Evolutionary conservation across 2,797 vertebrate genomes (phyloP).

Genomic region (Rhynchotus rufescens): DNA sequence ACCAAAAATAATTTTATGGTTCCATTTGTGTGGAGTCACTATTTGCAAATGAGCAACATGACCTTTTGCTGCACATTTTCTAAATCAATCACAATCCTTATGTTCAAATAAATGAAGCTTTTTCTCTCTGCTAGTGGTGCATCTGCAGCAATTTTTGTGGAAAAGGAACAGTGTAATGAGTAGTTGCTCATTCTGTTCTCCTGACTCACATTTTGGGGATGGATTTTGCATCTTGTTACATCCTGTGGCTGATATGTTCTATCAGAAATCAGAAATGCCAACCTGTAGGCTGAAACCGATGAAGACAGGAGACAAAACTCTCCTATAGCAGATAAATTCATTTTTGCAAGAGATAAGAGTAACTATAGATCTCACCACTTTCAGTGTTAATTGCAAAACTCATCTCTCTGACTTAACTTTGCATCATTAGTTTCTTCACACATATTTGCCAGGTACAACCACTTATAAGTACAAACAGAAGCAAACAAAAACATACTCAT

Average conservation of each 20-base stretch:
- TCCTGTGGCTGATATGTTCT: slow-evolving; percentile 9
- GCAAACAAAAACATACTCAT: slow-evolving; percentile 19
- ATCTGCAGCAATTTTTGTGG: neutral
- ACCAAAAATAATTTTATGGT: neutral
- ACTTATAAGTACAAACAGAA: slow-evolving; percentile 36
- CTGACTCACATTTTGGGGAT: neutral
- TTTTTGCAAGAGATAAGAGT: slow-evolving; percentile 56
- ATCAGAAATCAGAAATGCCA: slow-evolving; percentile 37
- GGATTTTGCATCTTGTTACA: neutral
- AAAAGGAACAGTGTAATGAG: neutral
- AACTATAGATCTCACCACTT: slow-evolving; percentile 50
- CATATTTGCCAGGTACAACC: slow-evolving; percentile 54
- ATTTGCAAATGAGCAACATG: neutral
- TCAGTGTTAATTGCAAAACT: slow-evolving; percentile 61
- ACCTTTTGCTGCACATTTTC: neutral
- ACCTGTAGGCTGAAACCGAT: neutral
- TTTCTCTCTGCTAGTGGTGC: neutral
- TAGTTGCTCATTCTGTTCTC: neutral
- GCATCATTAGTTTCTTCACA: slow-evolving; percentile 69
- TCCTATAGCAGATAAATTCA: slow-evolving; percentile 16
- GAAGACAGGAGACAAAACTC: slow-evolving; percentile 10
- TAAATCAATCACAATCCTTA: neutral
- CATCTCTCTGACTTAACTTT: slow-evolving; percentile 72
- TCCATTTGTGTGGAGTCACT: neutral
- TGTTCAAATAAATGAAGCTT: slow-evolving; percentile 11